A percentile compares a stretch with the other conserved stretches of the same genome.
phyloP scores from a whole-genome alignment of 2,113 vertebrate genomes.

The Pitta sordida region DNA sequence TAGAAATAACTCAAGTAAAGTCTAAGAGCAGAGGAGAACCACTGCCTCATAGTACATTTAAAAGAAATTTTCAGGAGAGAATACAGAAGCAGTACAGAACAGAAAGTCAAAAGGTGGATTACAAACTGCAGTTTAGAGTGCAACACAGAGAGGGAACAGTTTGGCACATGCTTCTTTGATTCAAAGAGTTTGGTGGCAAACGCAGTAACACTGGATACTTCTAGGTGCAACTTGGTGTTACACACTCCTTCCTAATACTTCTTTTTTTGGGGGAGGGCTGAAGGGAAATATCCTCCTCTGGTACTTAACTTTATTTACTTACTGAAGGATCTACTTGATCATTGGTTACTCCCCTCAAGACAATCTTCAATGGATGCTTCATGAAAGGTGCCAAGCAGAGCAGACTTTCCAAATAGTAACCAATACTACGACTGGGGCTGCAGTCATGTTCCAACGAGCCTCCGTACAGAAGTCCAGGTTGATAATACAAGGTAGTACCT shows the following conservation, averaged over 20 bases:
- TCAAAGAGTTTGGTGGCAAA: background rate
- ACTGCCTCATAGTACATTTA: background rate
- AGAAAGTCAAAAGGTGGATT: background rate
- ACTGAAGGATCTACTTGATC: slow-evolving; percentile 90
- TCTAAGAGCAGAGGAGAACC: background rate
- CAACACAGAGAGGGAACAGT: background rate
- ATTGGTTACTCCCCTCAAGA: slow-evolving; percentile 90
- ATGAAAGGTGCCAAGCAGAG: slow-evolving; percentile 94
- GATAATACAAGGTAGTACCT: slow-evolving; percentile 92
- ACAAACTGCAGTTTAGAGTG: background rate
- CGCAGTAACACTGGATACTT: background rate
- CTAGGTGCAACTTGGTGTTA: background rate
- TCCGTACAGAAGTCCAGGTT: slow-evolving; percentile 88
- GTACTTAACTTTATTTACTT: slow-evolving; percentile 52
- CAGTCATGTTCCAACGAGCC: slow-evolving; percentile 91
- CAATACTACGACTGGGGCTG: slow-evolving; percentile 82
- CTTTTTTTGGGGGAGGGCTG: fast-evolving
- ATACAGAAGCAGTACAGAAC: background rate
- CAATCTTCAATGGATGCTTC: slow-evolving; percentile 85
- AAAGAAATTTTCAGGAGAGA: background rate
- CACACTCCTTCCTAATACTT: background rate
- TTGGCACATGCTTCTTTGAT: background rate
- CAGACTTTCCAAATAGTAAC: slow-evolving; percentile 92
- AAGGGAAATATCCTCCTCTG: background rate
- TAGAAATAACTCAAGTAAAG: background rate